Base-by-base conservation (phyloP, 2,888 invertebrate species). In the Zygothrica quintamaculata region DNA sequence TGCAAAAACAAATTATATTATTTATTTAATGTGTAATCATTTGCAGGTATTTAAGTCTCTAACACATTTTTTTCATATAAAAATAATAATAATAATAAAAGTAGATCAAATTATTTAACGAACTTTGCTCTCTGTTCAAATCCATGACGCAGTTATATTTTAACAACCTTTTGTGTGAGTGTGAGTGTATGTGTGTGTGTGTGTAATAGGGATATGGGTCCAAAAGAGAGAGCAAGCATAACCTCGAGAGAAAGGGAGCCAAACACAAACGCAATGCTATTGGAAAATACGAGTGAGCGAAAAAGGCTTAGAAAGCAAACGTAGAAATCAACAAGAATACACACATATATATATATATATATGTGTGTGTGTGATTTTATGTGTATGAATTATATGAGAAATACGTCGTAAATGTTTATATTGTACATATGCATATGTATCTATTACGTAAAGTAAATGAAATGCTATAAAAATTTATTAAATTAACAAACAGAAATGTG, bases 371-470 rank as follows among this genome's bases (percentile, higher is more conserved):
- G n/a, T 29, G 46, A 55, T n/a, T n/a, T n/a, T n/a, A n/a, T n/a
- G n/a, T n/a, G n/a, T n/a, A n/a, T n/a, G n/a, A n/a, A n/a, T n/a
- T n/a, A n/a, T n/a, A n/a, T n/a, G n/a, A n/a, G 47, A 46, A 16
- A 29, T 37, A 42, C 46, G 18, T 22, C 18, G 18, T 22, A 22
- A 22, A 5, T 22, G 18, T 22, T 5, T 22, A 43, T 42, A 50
- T n/a, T n/a, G n/a, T n/a, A n/a, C n/a, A n/a, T 42, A 36, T 72
- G 44, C 37, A 55, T 40, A 40, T 16, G 11, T 18, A 55, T 25
- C 31, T 56, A 48, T 81, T 81, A 81, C 74, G 58, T 68, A 79
- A 78, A 51, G 50, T 64, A 52, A 66, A 74, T 67, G 57, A 73
- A 72, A 65, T 71, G 76, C 29, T 26, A 46, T 59, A 75, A 62